These are phyloP conservation scores for Daphoenositta chrysoptera DNA, from an alignment of 2,113 vertebrate genomes.

Conservation along the genomic window DNA sequence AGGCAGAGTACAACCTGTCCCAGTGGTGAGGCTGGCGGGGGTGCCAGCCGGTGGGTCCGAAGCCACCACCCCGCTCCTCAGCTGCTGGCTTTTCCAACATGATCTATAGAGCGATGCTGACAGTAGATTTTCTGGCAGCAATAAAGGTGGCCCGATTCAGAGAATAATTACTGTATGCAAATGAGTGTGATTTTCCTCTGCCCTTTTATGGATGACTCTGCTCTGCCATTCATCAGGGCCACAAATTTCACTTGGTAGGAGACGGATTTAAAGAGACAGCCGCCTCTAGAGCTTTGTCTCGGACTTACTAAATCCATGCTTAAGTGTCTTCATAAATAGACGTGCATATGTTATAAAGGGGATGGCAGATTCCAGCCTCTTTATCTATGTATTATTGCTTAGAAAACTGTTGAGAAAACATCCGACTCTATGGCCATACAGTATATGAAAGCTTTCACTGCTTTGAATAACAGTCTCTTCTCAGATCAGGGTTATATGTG, in stretches of 20 bases:
- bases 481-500: not conserved
- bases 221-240: conserved; percentile 80
- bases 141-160: conserved; percentile 83
- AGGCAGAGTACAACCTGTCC: not conserved
- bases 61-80: conserved; percentile 56
- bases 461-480: conserved; percentile 37
- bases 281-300: conserved; percentile 63
- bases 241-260: conserved; percentile 75
- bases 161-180: conserved; percentile 88
- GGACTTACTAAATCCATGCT: conserved; percentile 69
- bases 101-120: conserved; percentile 79
- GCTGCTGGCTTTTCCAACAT: conserved; percentile 67
- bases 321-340: conserved; percentile 70
- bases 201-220: conserved; percentile 82
- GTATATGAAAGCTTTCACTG: conserved; percentile 27
- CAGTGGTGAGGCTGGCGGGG: not conserved
- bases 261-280: conserved; percentile 81
- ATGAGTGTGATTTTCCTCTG: conserved; percentile 80
- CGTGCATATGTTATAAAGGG: conserved; percentile 27
- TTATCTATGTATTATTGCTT: conserved; percentile 39
- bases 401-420: conserved; percentile 34
- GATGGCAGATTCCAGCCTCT: conserved; percentile 51
- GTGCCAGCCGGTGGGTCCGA: not conserved
- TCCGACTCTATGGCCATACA: not conserved
- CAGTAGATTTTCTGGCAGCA: conserved; percentile 83